A percentile compares a stretch with the other conserved stretches of the same genome.
Conservation (phyloP, 2,888 invertebrate species). For the Tachina lurida region DNA sequence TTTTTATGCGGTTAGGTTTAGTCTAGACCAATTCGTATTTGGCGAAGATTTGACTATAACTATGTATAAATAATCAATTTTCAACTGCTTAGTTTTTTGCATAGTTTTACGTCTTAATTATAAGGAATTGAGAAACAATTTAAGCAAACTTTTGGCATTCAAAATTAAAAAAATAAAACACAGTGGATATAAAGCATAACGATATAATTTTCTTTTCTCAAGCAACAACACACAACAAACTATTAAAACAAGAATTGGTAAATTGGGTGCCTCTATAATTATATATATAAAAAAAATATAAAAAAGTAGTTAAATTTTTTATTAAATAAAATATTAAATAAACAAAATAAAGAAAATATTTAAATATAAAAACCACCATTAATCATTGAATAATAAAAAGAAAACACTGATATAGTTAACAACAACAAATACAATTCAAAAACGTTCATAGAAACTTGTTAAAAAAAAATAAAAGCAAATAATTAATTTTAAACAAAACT, state of each 20-base stretch:
- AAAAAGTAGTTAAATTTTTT: constrained; percentile 81
- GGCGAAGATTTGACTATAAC: too few species aligned
- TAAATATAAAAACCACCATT: constrained; percentile 68
- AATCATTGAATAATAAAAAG: constrained; percentile 66
- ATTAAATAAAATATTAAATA: constrained; percentile 76
- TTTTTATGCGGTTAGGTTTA: too few species aligned
- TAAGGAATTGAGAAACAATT: not conserved
- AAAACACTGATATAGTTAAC: constrained; percentile 70
- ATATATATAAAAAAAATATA: constrained; percentile 76
- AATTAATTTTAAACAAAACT: constrained; percentile 50
- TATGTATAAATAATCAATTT: too few species aligned
- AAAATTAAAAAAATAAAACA: constrained; percentile 67
- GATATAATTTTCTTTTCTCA: constrained; percentile 57
- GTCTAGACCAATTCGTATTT: too few species aligned
- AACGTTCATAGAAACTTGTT: constrained; percentile 81
- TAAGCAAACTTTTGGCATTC: constrained; percentile 68
- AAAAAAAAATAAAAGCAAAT: constrained; percentile 37
- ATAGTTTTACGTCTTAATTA: constrained; percentile 20
- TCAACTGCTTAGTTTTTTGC: not conserved
- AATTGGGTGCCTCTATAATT: constrained; percentile 82
- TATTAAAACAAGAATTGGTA: constrained; percentile 78
- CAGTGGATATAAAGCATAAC: constrained; percentile 33
- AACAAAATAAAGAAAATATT: constrained; percentile 69
- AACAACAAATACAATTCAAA: constrained; percentile 81
- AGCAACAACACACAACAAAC: constrained; percentile 55